Base-by-base conservation (phyloP, 1,140 invertebrate genomes). In the Ostrea denselamellosa region DNA sequence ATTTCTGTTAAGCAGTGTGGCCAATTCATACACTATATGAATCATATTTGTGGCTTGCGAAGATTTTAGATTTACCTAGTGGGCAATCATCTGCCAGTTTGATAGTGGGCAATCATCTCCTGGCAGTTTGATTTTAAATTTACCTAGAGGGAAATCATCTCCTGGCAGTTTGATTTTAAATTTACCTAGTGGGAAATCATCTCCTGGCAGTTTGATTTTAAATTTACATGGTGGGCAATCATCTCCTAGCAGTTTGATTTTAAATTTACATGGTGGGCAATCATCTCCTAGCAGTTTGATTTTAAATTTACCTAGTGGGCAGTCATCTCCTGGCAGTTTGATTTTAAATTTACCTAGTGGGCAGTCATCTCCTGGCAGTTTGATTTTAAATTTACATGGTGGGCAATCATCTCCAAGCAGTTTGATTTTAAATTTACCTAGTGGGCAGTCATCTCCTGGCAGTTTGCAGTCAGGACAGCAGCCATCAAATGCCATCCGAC, bases 391-490 rank as follows among this genome's bases (percentile, higher is more conserved):
- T 44, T 44, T 44, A 44, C 34, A 1, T 62, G 0, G 7, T 12
- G 58, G n/a, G 7, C n/a, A 62, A 62, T 62, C 58, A 62, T 44
- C 34, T 44, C 34, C 34, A 1, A 5, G 34, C 1, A 44, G n/a
- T n/a, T n/a, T n/a, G n/a, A n/a, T n/a, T 44, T 10, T 22, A 10
- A 7, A 53, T 12, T 83, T 94, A 97, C 96, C 96, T 93, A 99
- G 95, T 22, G 99, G 99, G 95, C 99, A 99, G 95, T 99, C 98
- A 96, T 99, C 99, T 84, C 99, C 99, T 58, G 99, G 98, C 91
- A 99, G 96, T 96, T 99, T 99, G 95, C 99, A 99, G 95, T 99
- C 98, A 14, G 98, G 98, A 95, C 99, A 99, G 94, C 98, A 99
- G 90, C 97, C 98, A 95, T 99, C 99, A 96, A 99, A 99, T 52